phyloP scores from a whole-genome alignment of 2,113 vertebrate species.

The Leptodactylus fuscus region DNA sequence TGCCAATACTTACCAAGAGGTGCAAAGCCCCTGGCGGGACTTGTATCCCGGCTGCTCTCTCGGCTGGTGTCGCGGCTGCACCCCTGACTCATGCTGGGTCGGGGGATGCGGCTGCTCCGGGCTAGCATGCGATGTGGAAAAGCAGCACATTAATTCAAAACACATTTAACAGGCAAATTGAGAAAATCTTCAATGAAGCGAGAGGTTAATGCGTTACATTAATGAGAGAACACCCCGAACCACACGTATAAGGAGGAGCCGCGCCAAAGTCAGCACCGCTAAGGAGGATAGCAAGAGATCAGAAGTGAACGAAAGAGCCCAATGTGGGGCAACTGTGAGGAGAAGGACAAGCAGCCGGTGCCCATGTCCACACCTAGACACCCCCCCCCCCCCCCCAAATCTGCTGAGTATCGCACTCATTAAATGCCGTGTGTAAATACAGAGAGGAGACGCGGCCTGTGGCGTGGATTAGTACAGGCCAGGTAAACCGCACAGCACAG shows the following conservation, averaged over 20 bases:
- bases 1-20: slow-evolving; percentile 94
- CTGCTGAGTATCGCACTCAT: neutral
- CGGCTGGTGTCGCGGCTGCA: slow-evolving; percentile 99
- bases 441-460: neutral
- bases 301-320: too few relatives aligned
- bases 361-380: too few relatives aligned
- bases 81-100: slow-evolving; percentile 99
- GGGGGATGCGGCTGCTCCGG: slow-evolving; percentile 98
- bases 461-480: neutral
- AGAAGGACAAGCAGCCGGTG: neutral
- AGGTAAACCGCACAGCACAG: too few relatives aligned
- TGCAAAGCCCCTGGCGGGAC: slow-evolving; percentile 96
- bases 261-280: neutral
- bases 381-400: neutral
- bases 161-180: slow-evolving; percentile 17
- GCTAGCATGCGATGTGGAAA: slow-evolving; percentile 96
- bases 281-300: neutral
- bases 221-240: neutral
- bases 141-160: slow-evolving; percentile 79
- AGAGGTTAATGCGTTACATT: slow-evolving; percentile 26
- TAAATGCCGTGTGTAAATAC: neutral
- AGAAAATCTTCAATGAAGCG: slow-evolving; percentile 8
- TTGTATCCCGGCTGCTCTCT: slow-evolving; percentile 99
- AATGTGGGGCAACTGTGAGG: too few relatives aligned
- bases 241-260: neutral